These are phyloP conservation scores for Drosophila sproati DNA, from an alignment of 1,140 invertebrate species.

Conservation along the genomic window DNA sequence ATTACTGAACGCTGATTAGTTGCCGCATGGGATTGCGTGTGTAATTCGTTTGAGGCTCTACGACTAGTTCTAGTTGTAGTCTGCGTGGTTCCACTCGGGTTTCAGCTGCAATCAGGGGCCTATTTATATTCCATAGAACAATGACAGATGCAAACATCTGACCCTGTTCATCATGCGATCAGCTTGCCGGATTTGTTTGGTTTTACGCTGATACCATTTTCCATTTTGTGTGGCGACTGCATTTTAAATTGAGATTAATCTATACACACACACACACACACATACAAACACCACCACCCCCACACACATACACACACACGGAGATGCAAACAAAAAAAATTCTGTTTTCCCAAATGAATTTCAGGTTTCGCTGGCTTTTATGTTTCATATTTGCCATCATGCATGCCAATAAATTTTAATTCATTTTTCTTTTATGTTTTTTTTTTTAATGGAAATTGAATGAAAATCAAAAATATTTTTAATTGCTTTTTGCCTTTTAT, in stretches of 20 bases:
- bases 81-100: slow-evolving; percentile 16
- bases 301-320: no score
- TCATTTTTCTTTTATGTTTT: not conserved
- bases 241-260: slow-evolving; percentile 77
- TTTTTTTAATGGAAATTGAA: not conserved
- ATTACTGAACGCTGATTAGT: slow-evolving; percentile 71
- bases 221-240: slow-evolving; percentile 49
- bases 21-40: slow-evolving; percentile 68
- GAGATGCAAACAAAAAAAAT: slow-evolving; percentile 1
- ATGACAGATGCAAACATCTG: slow-evolving; percentile 37
- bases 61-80: not conserved
- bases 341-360: slow-evolving; percentile 9
- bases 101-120: slow-evolving; percentile 53
- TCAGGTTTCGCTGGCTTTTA: not conserved
- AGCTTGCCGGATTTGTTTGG: slow-evolving; percentile 24
- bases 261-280: slow-evolving; percentile 1
- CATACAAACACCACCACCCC: no score
- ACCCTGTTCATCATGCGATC: slow-evolving; percentile 8
- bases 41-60: slow-evolving; percentile 13
- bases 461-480: slow-evolving; percentile 1
- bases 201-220: slow-evolving; percentile 36
- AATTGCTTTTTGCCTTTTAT: not conserved
- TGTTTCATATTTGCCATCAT: not conserved
- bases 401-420: slow-evolving; percentile 10
- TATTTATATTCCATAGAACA: slow-evolving; percentile 55